A percentile compares a stretch with the other conserved stretches of the same genome.
Evolutionary conservation across 2,797 vertebrate genomes (phyloP).

Genomic region (Sternarchorhynchus goeldii): DNA sequence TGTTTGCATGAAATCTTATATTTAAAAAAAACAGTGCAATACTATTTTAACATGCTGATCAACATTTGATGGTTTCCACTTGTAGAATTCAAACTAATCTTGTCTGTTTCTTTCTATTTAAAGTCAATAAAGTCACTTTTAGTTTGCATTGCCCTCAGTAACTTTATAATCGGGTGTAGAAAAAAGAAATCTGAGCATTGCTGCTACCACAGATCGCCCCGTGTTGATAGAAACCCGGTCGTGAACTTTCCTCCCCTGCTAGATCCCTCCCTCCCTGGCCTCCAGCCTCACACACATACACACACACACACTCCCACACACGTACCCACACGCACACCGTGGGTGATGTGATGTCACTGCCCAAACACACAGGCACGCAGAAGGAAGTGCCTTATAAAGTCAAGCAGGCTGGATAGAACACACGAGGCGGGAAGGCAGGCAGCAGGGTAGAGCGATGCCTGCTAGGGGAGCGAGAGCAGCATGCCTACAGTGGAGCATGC

Average conservation of each 20-base stretch:
- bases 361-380: conserved; percentile 46
- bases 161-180: conserved; percentile 4
- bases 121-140: background rate
- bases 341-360: conserved; percentile 66
- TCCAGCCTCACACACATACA: conserved; percentile 38
- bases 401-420: conserved; percentile 57
- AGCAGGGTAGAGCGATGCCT: conserved; percentile 54
- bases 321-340: conserved; percentile 36
- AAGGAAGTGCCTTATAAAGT: conserved; percentile 81
- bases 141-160: background rate
- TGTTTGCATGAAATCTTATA: conserved; percentile 2
- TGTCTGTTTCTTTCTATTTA: background rate
- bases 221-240: conserved; percentile 57
- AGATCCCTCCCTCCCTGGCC: conserved; percentile 48
- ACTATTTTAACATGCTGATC: too few relatives aligned
- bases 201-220: conserved; percentile 50
- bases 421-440: conserved; percentile 54
- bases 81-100: too few relatives aligned
- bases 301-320: conserved; percentile 36
- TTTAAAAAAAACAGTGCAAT: too few relatives aligned
- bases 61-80: too few relatives aligned
- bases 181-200: conserved; percentile 33
- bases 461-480: conserved; percentile 34
- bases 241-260: conserved; percentile 60
- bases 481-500: conserved; percentile 28